Evolutionary conservation across 2,888 invertebrate species (phyloP).

Genomic region (Phytoseiulus persimilis): DNA sequence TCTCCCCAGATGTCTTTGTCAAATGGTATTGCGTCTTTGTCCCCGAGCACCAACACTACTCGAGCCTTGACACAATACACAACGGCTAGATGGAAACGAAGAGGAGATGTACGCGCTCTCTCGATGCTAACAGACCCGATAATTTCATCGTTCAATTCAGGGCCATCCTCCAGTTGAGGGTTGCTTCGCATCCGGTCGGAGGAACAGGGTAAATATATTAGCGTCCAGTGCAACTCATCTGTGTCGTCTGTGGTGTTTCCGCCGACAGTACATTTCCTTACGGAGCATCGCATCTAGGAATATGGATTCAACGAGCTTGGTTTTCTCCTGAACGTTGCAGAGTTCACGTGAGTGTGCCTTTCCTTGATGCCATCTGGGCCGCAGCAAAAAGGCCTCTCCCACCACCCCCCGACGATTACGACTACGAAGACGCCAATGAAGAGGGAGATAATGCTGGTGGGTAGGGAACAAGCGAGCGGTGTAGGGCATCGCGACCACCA

Average conservation of each 20-base stretch:
- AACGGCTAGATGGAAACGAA: not conserved
- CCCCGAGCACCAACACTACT: not conserved
- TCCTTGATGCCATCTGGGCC: slow-evolving; percentile 17
- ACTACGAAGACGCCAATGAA: not conserved
- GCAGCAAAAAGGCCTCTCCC: not conserved
- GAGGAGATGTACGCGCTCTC: not conserved
- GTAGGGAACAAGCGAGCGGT: not conserved
- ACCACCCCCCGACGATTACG: not conserved
- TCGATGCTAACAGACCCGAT: not conserved
- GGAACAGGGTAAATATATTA: slow-evolving; percentile 21
- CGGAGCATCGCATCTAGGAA: no score
- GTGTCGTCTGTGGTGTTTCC: no score
- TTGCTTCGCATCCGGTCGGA: not conserved
- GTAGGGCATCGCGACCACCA: not conserved
- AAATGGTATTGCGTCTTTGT: not conserved
- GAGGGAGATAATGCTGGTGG: not conserved
- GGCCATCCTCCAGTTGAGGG: slow-evolving; percentile 15
- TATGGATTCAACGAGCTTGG: no score
- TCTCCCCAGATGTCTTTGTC: not conserved
- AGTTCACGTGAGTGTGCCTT: not conserved
- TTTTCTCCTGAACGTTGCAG: not conserved
- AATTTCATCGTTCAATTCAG: not conserved
- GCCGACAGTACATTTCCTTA: no score
- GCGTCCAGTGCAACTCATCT: no score
- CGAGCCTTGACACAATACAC: not conserved